These are phyloP conservation scores for Paraplagusia blochii DNA, from an alignment of 2,113 vertebrate genomes.

Conservation along the genomic window DNA sequence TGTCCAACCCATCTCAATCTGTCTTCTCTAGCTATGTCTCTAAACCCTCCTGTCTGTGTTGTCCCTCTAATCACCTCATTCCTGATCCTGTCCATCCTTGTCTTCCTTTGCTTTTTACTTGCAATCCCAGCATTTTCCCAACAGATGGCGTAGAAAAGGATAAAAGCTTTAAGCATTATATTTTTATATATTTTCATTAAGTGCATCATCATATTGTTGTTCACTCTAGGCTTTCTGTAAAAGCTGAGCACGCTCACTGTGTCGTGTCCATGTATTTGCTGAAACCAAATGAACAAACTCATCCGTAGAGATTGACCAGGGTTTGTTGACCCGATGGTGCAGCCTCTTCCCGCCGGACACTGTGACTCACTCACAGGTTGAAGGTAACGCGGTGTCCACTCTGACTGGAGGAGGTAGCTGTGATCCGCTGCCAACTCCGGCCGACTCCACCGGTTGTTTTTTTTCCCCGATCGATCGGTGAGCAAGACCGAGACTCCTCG, in stretches of 20 bases:
- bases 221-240: conserved; percentile 24
- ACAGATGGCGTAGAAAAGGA: too few species aligned
- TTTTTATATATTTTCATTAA: too few species aligned
- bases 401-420: conserved; percentile 46
- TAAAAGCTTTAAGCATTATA: too few species aligned
- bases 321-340: conserved; percentile 60
- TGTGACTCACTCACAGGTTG: conserved; percentile 57
- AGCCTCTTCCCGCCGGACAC: conserved; percentile 38
- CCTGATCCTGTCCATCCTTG: too few species aligned
- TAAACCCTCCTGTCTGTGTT: too few species aligned
- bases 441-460: conserved; percentile 24
- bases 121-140: too few species aligned
- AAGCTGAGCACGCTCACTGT: conserved; percentile 9
- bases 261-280: conserved; percentile 26
- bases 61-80: too few species aligned
- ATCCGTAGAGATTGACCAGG: conserved; percentile 51
- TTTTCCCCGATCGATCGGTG: conserved; percentile 39
- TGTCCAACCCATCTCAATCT: too few species aligned
- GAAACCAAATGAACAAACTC: conserved; percentile 61
- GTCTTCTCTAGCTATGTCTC: too few species aligned
- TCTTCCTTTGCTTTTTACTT: too few species aligned
- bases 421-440: conserved; percentile 34
- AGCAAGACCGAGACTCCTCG: conserved; percentile 15
- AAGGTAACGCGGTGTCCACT: conserved; percentile 43
- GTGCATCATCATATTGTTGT: background rate